A percentile compares a stretch with the other conserved stretches of the same genome.
Conservation (phyloP, 2,797 vertebrate species). For the Darevskia mixta region DNA sequence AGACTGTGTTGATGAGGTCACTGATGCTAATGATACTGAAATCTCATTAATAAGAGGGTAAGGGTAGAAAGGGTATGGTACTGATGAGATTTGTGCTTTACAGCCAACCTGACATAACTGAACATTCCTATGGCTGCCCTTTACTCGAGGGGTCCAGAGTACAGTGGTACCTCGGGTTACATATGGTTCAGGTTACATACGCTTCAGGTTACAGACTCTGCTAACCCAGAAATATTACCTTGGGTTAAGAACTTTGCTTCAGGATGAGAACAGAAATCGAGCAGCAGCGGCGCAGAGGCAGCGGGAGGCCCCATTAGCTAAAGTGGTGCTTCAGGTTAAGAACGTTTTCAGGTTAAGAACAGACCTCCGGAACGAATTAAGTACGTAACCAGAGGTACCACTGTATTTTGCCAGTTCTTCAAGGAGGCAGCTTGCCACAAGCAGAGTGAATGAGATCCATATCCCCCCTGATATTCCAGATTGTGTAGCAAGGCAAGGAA, state of each 20-base stretch:
- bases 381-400: no score
- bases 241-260: no score
- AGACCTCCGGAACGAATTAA: no score
- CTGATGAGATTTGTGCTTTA: neutral
- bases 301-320: no score
- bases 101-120: neutral
- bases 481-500: constrained; percentile 63
- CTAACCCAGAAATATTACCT: no score
- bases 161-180: no score
- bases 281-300: no score
- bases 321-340: no score
- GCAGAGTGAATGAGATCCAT: neutral
- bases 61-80: neutral
- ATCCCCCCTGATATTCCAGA: constrained; percentile 53
- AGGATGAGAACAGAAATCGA: no score
- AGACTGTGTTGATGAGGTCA: neutral
- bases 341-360: no score
- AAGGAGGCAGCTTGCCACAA: neutral
- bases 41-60: neutral
- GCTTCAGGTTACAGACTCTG: no score
- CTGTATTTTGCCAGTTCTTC: constrained; percentile 9
- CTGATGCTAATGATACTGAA: neutral
- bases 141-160: neutral
- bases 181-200: no score
- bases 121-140: neutral